Evolutionary conservation across 2,888 invertebrate species (phyloP), one percentile per base, ranked within the genome.

Genomic region (Gandaritis pyraliata): DNA sequence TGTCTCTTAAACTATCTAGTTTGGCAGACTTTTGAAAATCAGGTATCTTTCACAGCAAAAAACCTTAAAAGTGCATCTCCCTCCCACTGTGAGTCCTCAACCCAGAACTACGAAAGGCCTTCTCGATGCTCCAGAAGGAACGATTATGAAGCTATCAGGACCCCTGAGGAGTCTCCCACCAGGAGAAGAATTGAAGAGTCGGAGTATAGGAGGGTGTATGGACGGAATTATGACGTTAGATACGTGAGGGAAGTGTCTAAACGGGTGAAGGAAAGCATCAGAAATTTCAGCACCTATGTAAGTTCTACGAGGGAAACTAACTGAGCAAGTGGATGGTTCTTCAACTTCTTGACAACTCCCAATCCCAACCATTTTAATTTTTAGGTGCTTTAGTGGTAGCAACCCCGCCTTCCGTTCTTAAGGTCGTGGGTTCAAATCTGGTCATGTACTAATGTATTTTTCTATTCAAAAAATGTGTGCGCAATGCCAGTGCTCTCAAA

Each of bases 201-300:
- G 58, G 65, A 64, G 60, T 13, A 64, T 7, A 59, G 69, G 50
- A 55, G 60, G 2, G 56, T 68, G 0, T 75, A 61, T 23, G 53
- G 55, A 6, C 76, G 68, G 51, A 71, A 58, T 5, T 75, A 52
- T 0, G 85, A 86, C 10, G 71, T 80, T 0, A 75, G 77, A 43
- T 76, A 61, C 13, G 11, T 78, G 0, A 74, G 65, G 8, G 80
- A 83, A 1, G n/a, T 74, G 6, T 58, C 77, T 0, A 77, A 62
- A 38, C 75, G 67, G 23, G 55, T 70, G 0, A 72, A 64, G 33
- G 80, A 82, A 0, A 72, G 60, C 13, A 16, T 70, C 8, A 70
- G 60, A n/a, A 57, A 61, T 33, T 56, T 63, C 29, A 60, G 71
- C 1, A 63, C 57, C 23, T 71, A 70, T 64, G 82, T 82, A 41